These are phyloP conservation scores for Deilephila porcellus DNA, from an alignment of 2,888 invertebrate species.

Conservation along the genomic window DNA sequence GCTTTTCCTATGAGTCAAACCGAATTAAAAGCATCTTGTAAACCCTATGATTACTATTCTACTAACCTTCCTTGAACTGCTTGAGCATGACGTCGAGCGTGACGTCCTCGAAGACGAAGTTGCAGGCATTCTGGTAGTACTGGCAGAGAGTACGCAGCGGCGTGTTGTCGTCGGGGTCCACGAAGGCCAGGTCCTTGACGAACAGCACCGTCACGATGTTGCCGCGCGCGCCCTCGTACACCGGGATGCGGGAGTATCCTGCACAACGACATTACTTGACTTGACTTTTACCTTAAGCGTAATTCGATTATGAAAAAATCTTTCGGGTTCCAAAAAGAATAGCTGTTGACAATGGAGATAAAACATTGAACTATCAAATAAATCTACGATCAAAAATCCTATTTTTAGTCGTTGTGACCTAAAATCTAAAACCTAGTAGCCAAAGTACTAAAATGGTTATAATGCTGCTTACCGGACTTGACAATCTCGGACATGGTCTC, in stretches of 20 bases:
- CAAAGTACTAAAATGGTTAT: background rate
- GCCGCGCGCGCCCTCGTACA: slow-evolving; percentile 92
- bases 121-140: slow-evolving; percentile 98
- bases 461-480: slow-evolving; percentile 88
- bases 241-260: slow-evolving; percentile 98
- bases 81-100: slow-evolving; percentile 97
- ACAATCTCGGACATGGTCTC: slow-evolving; percentile 98
- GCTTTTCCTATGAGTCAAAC: too few relatives aligned
- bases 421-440: too few relatives aligned
- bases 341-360: too few relatives aligned
- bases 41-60: background rate
- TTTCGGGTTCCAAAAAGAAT: too few relatives aligned
- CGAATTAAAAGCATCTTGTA: background rate
- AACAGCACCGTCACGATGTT: slow-evolving; percentile 97
- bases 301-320: too few relatives aligned
- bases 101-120: slow-evolving; percentile 98
- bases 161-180: slow-evolving; percentile 99
- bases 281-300: too few relatives aligned
- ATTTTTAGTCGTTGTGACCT: too few relatives aligned
- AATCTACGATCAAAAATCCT: too few relatives aligned
- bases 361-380: too few relatives aligned
- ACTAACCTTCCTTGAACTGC: slow-evolving; percentile 96
- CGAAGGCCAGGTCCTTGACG: slow-evolving; percentile 98
- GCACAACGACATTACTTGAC: slow-evolving; percentile 35
- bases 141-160: slow-evolving; percentile 96